phyloP scores from a whole-genome alignment of 2,113 vertebrate genomes.

The Terrapene triunguis region DNA sequence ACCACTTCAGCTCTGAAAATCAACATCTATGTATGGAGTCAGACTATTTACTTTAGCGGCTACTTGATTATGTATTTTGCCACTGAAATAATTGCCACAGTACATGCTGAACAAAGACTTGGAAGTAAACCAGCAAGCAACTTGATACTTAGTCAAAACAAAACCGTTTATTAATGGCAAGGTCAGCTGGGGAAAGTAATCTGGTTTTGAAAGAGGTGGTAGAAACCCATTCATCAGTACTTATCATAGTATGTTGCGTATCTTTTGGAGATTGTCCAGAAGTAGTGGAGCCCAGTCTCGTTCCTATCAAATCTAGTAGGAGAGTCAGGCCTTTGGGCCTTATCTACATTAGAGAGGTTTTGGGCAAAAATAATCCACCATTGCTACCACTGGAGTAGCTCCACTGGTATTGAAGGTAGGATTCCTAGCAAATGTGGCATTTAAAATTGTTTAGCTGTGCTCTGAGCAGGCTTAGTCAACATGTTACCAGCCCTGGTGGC shows the following conservation, averaged over 20 bases:
- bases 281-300: not conserved
- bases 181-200: not conserved
- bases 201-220: not conserved
- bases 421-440: not conserved
- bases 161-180: not conserved
- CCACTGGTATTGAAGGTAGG: not conserved
- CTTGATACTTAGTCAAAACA: not conserved
- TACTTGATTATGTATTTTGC: not conserved
- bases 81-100: not conserved
- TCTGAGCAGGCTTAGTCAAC: not conserved
- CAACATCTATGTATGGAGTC: not conserved
- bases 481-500: not conserved
- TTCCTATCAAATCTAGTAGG: not conserved
- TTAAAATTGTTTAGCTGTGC: not conserved
- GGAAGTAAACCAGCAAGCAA: not conserved
- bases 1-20: not conserved
- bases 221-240: not conserved
- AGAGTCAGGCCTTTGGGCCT: not conserved
- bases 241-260: not conserved
- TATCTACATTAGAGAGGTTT: not conserved
- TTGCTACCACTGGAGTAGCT: not conserved
- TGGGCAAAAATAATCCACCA: not conserved
- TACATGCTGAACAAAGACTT: accelerated
- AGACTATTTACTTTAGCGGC: not conserved
- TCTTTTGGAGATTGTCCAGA: not conserved